These are phyloP conservation scores for Ispidina lecontei DNA, from an alignment of 2,797 vertebrate species.

Conservation along the genomic window DNA sequence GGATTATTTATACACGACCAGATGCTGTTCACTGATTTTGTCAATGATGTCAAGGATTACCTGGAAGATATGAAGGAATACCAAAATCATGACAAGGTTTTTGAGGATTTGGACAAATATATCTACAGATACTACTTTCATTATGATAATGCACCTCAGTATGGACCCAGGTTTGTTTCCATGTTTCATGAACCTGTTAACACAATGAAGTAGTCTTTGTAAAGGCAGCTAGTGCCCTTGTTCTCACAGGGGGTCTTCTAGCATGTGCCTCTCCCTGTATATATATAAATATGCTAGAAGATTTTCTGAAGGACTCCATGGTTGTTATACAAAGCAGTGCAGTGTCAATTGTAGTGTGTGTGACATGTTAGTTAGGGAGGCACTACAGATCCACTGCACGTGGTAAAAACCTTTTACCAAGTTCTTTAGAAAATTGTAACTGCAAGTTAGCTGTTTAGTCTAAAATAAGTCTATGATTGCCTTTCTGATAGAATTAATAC, in stretches of 20 bases:
- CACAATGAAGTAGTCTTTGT: neutral
- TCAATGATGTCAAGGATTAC: conserved; percentile 90
- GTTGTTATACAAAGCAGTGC: neutral
- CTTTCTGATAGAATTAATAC: neutral
- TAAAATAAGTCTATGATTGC: neutral
- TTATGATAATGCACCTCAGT: conserved; percentile 80
- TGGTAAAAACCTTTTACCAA: neutral
- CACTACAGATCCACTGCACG: neutral
- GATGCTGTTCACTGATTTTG: conserved; percentile 96
- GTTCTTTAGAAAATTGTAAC: neutral
- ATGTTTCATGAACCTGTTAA: conserved; percentile 59
- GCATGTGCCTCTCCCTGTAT: neutral
- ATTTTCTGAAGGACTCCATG: neutral
- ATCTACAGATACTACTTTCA: conserved; percentile 93
- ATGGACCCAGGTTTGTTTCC: conserved; percentile 87
- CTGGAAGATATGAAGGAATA: conserved; percentile 89
- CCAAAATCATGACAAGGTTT: conserved; percentile 80
- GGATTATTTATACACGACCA: conserved; percentile 94
- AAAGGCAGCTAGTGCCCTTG: neutral
- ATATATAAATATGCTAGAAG: neutral
- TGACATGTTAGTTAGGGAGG: neutral
- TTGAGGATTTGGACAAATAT: conserved; percentile 90
- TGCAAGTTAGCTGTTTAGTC: neutral
- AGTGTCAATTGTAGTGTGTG: neutral
- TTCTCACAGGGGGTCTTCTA: neutral